phyloP scores from a whole-genome alignment of 1,140 invertebrate genomes.

The Bombus superbus region DNA sequence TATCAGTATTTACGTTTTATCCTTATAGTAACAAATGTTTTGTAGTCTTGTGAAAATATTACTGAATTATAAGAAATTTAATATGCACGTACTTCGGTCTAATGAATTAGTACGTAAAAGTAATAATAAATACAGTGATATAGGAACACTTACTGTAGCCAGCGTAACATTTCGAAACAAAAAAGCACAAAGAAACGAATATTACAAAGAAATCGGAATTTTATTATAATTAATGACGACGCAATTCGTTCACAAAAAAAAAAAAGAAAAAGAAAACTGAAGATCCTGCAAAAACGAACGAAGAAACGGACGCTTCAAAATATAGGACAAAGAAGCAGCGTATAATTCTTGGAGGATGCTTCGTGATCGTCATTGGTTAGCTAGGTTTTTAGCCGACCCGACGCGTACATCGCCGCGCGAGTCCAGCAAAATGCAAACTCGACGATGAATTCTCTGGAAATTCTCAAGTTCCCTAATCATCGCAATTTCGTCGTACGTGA shows the following conservation, averaged over 20 bases:
- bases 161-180: background rate
- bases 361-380: background rate
- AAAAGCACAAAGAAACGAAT: background rate
- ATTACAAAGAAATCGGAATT: background rate
- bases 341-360: slow-evolving; percentile 22
- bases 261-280: background rate
- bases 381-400: background rate
- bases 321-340: background rate
- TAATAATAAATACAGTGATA: background rate
- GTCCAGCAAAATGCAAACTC: slow-evolving; percentile 58
- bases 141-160: background rate
- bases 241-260: background rate
- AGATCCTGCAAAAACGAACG: background rate
- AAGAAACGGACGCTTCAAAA: background rate
- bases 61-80: background rate
- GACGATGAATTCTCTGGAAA: slow-evolving; percentile 67
- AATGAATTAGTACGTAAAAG: background rate
- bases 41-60: background rate
- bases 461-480: slow-evolving; percentile 76
- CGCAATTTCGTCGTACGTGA: slow-evolving; percentile 74
- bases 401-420: too few species aligned
- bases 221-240: background rate
- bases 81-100: too few species aligned
- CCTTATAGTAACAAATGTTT: background rate
- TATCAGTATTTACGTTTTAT: background rate